phyloP scores from a whole-genome alignment of 1,140 invertebrate species.

The Venustaconcha ellipsiformis region DNA sequence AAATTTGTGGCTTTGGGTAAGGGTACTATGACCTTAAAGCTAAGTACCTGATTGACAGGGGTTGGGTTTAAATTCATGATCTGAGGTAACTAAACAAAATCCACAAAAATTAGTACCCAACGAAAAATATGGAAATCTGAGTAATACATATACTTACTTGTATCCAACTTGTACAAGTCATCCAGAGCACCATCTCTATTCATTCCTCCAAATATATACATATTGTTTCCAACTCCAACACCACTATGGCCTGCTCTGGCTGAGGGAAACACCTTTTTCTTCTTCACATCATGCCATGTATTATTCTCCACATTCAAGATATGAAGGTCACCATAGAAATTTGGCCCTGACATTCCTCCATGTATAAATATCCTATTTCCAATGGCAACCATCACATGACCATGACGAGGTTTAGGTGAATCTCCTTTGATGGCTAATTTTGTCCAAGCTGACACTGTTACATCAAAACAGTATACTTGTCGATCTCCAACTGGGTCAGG shows the following conservation, averaged over 20 bases:
- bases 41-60: too few relatives aligned
- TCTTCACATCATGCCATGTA: slow-evolving; percentile 57
- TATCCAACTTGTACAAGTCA: slow-evolving; percentile 64
- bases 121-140: too few relatives aligned
- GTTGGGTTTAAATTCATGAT: too few relatives aligned
- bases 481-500: slow-evolving; percentile 64
- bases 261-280: slow-evolving; percentile 57
- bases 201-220: slow-evolving; percentile 69
- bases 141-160: slow-evolving; percentile 41
- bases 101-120: too few relatives aligned
- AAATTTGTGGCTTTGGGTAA: too few relatives aligned
- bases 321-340: slow-evolving; percentile 68
- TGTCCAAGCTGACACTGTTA: slow-evolving; percentile 54
- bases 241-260: slow-evolving; percentile 65
- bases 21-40: too few relatives aligned
- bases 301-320: slow-evolving; percentile 63
- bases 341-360: slow-evolving; percentile 66
- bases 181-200: slow-evolving; percentile 64
- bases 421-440: slow-evolving; percentile 56
- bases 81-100: too few relatives aligned
- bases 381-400: slow-evolving; percentile 64
- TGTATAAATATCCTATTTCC: slow-evolving; percentile 64
- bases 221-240: slow-evolving; percentile 45
- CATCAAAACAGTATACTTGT: slow-evolving; percentile 65
- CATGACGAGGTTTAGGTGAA: slow-evolving; percentile 66